Evolutionary conservation across 2,113 vertebrate species (phyloP).

Genomic region (Chloebia gouldiae): DNA sequence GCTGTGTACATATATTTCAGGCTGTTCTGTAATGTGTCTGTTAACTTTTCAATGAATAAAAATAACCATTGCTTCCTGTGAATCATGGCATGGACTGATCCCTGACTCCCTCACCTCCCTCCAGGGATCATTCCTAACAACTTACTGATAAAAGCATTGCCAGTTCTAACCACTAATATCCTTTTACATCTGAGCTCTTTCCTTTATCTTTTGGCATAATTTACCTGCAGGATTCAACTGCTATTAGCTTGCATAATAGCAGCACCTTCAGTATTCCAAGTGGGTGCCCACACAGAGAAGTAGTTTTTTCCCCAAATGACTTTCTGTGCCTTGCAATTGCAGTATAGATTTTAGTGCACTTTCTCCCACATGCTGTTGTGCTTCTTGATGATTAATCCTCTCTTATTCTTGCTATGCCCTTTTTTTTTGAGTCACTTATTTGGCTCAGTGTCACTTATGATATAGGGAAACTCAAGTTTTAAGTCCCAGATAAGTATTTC

Average conservation of each 20-base stretch:
- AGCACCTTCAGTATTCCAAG: conserved; percentile 1
- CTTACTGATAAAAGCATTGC: neutral
- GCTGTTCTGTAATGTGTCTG: neutral
- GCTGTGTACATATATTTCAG: neutral
- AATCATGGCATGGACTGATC: neutral
- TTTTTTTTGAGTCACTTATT: conserved; percentile 45
- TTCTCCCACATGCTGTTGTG: conserved; percentile 47
- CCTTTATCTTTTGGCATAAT: neutral
- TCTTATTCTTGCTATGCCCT: neutral
- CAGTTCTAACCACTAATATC: neutral
- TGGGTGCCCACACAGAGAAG: conserved; percentile 26
- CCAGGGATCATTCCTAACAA: neutral
- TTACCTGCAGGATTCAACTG: neutral
- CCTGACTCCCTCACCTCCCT: neutral
- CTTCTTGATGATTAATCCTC: conserved; percentile 61
- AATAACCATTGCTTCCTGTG: conserved; percentile 37
- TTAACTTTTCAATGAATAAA: conserved; percentile 29
- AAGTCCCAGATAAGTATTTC: neutral
- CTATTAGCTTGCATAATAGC: conserved; percentile 14
- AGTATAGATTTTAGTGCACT: neutral
- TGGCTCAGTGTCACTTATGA: conserved; percentile 20
- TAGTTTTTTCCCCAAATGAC: neutral
- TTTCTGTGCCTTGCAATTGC: conserved; percentile 16
- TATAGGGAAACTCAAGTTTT: neutral
- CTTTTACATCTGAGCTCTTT: neutral